Percentiles rank a stretch among this genome's conserved stretches.
These are phyloP conservation scores for Urocolius indicus DNA, from an alignment of 2,113 vertebrate species.

Conservation along the genomic window DNA sequence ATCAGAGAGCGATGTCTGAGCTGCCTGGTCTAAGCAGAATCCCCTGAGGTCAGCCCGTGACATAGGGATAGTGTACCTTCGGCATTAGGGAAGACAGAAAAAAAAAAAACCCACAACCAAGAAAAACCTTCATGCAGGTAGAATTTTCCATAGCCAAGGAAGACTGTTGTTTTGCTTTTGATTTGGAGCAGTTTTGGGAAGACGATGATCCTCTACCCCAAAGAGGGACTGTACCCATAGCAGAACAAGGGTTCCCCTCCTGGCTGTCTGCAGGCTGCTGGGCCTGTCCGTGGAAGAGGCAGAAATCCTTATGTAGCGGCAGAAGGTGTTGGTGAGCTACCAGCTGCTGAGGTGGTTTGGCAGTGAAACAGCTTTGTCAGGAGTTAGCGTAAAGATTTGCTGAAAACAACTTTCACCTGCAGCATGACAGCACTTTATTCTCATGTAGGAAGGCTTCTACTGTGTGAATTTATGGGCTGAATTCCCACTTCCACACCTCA, in stretches of 20 bases:
- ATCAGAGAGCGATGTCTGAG: neutral
- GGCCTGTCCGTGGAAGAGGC: neutral
- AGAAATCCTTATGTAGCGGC: neutral
- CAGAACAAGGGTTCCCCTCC: neutral
- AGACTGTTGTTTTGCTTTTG: accelerated
- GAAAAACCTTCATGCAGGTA: accelerated
- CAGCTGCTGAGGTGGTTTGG: neutral
- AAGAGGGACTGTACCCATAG: no score
- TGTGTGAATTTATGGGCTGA: neutral
- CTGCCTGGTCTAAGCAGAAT: neutral
- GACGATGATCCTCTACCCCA: neutral
- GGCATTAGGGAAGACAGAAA: neutral
- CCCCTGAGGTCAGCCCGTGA: neutral
- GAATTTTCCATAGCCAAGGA: neutral
- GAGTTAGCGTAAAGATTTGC: neutral
- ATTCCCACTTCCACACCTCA: neutral
- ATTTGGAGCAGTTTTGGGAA: neutral
- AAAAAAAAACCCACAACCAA: neutral
- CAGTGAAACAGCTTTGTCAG: neutral
- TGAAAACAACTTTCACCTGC: neutral
- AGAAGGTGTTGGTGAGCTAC: neutral
- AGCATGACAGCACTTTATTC: accelerated
- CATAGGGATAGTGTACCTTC: neutral
- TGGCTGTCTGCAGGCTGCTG: neutral
- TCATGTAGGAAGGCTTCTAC: neutral